phyloP scores from a whole-genome alignment of 2,797 vertebrate species.

The Anguilla marmorata region DNA sequence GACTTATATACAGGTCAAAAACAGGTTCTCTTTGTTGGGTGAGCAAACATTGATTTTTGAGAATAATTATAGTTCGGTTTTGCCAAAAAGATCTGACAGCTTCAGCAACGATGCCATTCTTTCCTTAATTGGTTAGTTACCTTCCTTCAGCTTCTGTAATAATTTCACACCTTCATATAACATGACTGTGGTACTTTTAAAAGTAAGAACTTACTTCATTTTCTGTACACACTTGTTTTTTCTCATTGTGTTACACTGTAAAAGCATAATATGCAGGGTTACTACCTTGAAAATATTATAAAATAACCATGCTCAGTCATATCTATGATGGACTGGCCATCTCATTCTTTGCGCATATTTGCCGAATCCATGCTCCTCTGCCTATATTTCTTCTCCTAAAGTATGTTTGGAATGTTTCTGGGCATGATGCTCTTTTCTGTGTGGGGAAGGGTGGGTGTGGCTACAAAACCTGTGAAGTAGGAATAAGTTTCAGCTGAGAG shows the following conservation, averaged over 20 bases:
- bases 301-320: neutral
- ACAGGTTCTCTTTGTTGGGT: neutral
- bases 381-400: neutral
- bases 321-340: neutral
- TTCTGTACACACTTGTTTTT: neutral
- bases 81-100: too few relatives aligned
- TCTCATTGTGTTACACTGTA: neutral
- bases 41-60: neutral
- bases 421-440: too few relatives aligned
- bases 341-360: neutral
- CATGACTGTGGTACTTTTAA: neutral
- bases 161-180: neutral
- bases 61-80: neutral
- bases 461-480: too few relatives aligned
- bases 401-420: too few relatives aligned
- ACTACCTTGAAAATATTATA: neutral
- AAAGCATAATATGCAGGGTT: neutral
- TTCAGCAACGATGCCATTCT: neutral
- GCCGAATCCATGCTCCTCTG: neutral
- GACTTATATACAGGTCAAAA: neutral
- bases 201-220: neutral
- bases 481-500: too few relatives aligned
- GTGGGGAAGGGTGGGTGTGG: too few relatives aligned
- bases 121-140: neutral
- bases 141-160: neutral